phyloP scores from a whole-genome alignment of 2,888 invertebrate genomes.

The Phengaris arion region DNA sequence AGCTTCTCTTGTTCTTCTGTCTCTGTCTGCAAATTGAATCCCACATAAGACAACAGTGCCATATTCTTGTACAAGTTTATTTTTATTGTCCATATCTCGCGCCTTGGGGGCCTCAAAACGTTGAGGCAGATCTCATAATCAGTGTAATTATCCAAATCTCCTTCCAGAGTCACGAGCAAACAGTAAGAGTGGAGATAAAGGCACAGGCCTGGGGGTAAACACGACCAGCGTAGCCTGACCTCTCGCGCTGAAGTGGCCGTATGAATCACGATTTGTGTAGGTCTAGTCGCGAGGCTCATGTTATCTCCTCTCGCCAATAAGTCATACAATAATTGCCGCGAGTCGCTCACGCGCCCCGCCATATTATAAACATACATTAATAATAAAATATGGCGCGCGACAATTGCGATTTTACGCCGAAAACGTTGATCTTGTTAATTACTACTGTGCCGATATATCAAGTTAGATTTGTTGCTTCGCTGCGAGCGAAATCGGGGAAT shows the following conservation, averaged over 20 bases:
- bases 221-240: conserved; percentile 53
- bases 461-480: not conserved
- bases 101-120: conserved; percentile 41
- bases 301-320: conserved; percentile 76
- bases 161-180: conserved; percentile 75
- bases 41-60: not conserved
- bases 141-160: conserved; percentile 75
- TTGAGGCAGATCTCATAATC: conserved; percentile 62
- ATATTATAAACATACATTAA: conserved; percentile 67
- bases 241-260: conserved; percentile 35
- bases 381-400: conserved; percentile 60
- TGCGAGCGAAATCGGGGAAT: not conserved
- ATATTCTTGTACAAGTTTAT: conserved; percentile 32
- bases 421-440: conserved; percentile 25
- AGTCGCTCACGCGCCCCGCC: conserved; percentile 64
- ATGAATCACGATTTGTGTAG: conserved; percentile 44
- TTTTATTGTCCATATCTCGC: conserved; percentile 41
- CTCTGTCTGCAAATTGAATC: too few species aligned
- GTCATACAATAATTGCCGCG: conserved; percentile 78
- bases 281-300: conserved; percentile 63
- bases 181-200: conserved; percentile 72
- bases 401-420: conserved; percentile 48
- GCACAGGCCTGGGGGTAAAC: conserved; percentile 63
- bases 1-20: not conserved
- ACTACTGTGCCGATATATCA: conserved; percentile 7